Base-by-base conservation (phyloP, 2,888 invertebrate species). In the Drosophila aldrichi region DNA sequence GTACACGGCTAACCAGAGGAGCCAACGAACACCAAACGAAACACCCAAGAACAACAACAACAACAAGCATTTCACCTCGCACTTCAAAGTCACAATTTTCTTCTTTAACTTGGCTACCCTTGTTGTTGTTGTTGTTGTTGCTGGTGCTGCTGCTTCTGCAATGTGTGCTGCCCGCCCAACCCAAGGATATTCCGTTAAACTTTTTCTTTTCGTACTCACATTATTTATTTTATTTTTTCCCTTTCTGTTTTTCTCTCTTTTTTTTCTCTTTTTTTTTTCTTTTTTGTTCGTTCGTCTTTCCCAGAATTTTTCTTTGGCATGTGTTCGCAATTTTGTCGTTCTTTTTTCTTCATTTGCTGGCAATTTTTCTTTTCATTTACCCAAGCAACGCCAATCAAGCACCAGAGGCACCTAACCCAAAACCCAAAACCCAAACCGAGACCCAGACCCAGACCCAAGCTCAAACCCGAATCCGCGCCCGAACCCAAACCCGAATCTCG, bases 51-150 rank as follows among this genome's bases (percentile, higher is more conserved):
- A 38, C 9, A 51, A 34, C 49, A 49, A 22, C 54, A 56, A 34
- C 34, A 44, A 22, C 34, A 54, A 68, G 62, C 70, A 57, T 70
- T 72, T 79, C 48, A 71, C 79, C 75, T 60, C 63, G 72, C 84
- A 81, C 84, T 80, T 78, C 84, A 87, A 84, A 84, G 87, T 87
- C 85, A 81, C 65, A 78, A 71, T 79, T 82, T 86, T 73, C 81
- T 77, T 68, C 62, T 62, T 56, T 16, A 74, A 62, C 66, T 77
- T 72, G 64, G 41, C 32, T 48, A 32, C 48, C 48, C 51, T 34
- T 16, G 51, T 36, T 56, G 32, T 10, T 32, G 32, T 32, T 32
- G 60, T 38, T 63, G 40, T 58, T 43, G 44, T 52, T 52, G 36
- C 1, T 16, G 38, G 9, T 36, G 32, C 12, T 20, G 20, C 18